phyloP scores from a whole-genome alignment of 2,888 invertebrate genomes.

The Tethea ocularis region DNA sequence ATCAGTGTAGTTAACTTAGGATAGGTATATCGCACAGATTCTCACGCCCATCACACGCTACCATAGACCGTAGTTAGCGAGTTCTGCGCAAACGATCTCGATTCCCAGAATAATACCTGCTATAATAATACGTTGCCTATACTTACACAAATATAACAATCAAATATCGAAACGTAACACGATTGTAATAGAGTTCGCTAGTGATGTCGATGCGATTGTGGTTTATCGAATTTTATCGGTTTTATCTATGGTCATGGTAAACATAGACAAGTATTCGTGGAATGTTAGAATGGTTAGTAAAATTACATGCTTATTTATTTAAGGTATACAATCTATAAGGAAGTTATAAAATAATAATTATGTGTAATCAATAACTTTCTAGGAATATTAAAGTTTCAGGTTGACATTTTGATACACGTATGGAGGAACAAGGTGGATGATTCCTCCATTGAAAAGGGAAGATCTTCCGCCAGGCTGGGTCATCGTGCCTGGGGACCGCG shows the following conservation, averaged over 20 bases:
- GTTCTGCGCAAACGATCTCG: conserved; percentile 52
- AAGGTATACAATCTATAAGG: background rate
- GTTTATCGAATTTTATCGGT: conserved; percentile 10
- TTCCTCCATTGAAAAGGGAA: too few species aligned
- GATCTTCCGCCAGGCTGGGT: too few species aligned
- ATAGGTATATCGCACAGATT: conserved; percentile 61
- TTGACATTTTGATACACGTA: background rate
- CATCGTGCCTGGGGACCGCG: too few species aligned
- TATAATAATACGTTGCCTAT: conserved; percentile 62
- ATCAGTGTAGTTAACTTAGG: conserved; percentile 38
- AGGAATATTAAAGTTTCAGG: background rate
- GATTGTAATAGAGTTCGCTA: conserved; percentile 10
- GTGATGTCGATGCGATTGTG: conserved; percentile 8
- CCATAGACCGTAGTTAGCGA: conserved; percentile 40
- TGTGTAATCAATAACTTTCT: background rate
- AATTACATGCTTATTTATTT: conserved; percentile 1
- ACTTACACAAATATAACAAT: conserved; percentile 45
- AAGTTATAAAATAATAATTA: background rate
- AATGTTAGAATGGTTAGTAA: conserved; percentile 14
- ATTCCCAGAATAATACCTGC: conserved; percentile 63
- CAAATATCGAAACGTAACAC: conserved; percentile 19
- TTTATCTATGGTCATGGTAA: conserved; percentile 19
- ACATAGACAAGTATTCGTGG: conserved; percentile 32
- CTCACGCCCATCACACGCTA: conserved; percentile 60
- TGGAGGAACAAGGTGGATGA: too few species aligned